Evolutionary conservation across 2,113 vertebrate genomes (phyloP).

Genomic region (Rhinolophus sinicus): DNA sequence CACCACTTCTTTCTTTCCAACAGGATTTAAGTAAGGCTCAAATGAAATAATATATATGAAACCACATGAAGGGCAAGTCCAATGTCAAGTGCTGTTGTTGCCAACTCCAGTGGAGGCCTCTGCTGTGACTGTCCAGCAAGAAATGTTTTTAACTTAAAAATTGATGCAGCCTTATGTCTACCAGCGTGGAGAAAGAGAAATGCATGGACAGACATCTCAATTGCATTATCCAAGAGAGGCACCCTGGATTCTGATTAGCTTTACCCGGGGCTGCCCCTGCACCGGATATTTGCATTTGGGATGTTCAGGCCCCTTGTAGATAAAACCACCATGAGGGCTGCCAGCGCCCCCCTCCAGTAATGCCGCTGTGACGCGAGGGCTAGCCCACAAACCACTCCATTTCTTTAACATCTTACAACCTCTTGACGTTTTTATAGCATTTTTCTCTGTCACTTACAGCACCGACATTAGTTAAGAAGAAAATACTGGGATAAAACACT

Average conservation of each 20-base stretch:
- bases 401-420: neutral
- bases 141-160: neutral
- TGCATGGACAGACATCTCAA: neutral
- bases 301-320: neutral
- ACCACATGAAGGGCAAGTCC: neutral
- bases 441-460: constrained; percentile 30
- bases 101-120: neutral
- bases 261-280: neutral
- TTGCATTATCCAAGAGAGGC: neutral
- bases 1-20: neutral
- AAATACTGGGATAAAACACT: neutral
- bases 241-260: neutral
- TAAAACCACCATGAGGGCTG: neutral
- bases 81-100: neutral
- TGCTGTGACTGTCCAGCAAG: neutral
- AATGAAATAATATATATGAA: neutral
- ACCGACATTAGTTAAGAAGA: neutral
- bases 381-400: neutral
- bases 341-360: neutral
- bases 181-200: neutral
- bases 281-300: neutral
- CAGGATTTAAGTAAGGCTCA: neutral
- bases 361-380: neutral
- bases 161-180: neutral
- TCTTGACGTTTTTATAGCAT: neutral